Evolutionary conservation across 2,113 vertebrate species (phyloP), one percentile per base, ranked within the genome.

Genomic region (Haplochromis vanheusdeni): DNA sequence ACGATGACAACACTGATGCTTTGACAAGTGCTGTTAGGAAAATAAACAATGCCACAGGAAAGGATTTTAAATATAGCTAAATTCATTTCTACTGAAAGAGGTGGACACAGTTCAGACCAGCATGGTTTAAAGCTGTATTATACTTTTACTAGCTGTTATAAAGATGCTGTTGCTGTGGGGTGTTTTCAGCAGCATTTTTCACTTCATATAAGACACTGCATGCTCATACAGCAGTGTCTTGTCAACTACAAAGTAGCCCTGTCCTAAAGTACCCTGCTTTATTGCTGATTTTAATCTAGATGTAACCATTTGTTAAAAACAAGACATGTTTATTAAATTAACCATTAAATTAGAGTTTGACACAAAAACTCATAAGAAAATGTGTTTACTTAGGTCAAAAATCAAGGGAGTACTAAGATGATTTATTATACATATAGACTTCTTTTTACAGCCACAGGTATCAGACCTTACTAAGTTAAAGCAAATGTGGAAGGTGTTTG

Each of bases 31-130:
- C 47, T 6, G n/a, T 56, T 83, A 28, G 42, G 60, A 83, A 79
- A 89, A 91, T 60, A 83, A 88, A 90, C n/a, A 60, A 55, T 55
- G 40, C 79, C 9, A 85, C 56, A 85, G 68, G 58, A 65, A 51
- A 77, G 14, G 12, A 55, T 37, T 37, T 85, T 60, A 84, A 89
- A 87, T 84, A 79, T 85, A 81, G 56, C 56, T 14, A 35, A 80
- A 82, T 51, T 89, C 1, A 65, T 33, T 86, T 42, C 14, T 80
- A 55, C 62, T 89, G 70, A 86, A 42, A 13, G 52, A 40, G 75
- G 37, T 55, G 42, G 6, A 16, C 70, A 19, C 42, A 47, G 42
- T 75, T 49, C 73, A 77, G 17, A 51, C 26, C 17, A 77, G 73
- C 5, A 28, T 55, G 16, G 49, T 73, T 84, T 47, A 70, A 23